These are phyloP conservation scores for Rhizomys pruinosus DNA, from an alignment of 2,113 vertebrate species.

Conservation along the genomic window DNA sequence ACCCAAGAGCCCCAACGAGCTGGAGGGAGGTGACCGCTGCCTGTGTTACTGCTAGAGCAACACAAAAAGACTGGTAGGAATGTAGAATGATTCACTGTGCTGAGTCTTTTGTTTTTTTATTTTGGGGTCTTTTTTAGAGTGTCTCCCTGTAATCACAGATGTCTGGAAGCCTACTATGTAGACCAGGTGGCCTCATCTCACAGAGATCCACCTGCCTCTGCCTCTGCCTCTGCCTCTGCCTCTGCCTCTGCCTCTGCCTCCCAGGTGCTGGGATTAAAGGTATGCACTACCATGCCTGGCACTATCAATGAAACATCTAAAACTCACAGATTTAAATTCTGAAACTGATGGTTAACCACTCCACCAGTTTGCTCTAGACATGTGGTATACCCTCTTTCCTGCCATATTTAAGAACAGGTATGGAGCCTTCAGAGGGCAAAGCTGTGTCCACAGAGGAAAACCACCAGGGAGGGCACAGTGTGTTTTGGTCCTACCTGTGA, in stretches of 20 bases:
- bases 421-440: neutral
- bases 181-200: too few relatives aligned
- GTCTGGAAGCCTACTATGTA: too few relatives aligned
- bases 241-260: too few relatives aligned
- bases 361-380: neutral
- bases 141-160: too few relatives aligned
- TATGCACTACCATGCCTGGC: too few relatives aligned
- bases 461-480: neutral
- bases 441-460: neutral
- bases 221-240: too few relatives aligned
- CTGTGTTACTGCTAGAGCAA: neutral
- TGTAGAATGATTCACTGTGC: neutral
- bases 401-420: neutral
- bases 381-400: neutral
- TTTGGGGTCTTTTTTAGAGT: too few relatives aligned
- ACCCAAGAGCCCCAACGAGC: too few relatives aligned
- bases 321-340: neutral
- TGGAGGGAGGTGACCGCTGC: fast-evolving
- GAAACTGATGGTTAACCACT: neutral
- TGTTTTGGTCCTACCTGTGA: neutral
- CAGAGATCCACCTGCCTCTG: too few relatives aligned
- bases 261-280: too few relatives aligned
- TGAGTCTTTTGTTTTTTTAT: neutral
- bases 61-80: neutral
- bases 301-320: neutral